Conservation (phyloP, 2,888 invertebrate species). For the Euphydryas editha region DNA sequence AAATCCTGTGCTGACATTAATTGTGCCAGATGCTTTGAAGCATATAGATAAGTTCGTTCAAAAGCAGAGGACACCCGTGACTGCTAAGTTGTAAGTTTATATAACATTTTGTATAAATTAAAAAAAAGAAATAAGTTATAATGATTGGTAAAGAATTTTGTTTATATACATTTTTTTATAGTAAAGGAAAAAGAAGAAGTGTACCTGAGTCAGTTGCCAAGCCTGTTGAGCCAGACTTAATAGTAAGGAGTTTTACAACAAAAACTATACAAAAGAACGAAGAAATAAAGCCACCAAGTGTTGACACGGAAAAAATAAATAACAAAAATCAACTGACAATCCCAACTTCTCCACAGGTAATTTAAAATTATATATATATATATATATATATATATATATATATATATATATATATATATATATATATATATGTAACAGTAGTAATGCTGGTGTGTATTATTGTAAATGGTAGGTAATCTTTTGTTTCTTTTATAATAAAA, state of each 20-base stretch:
- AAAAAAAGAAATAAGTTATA: neutral
- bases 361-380: neutral
- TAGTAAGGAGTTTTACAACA: slow-evolving; percentile 45
- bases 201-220: slow-evolving; percentile 49
- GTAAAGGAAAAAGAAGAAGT: slow-evolving; percentile 72
- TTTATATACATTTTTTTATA: slow-evolving; percentile 43
- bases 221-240: slow-evolving; percentile 38
- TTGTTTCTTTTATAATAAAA: too few species aligned
- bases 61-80: slow-evolving; percentile 57
- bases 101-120: slow-evolving; percentile 9
- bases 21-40: slow-evolving; percentile 66
- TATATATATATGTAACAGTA: too few species aligned
- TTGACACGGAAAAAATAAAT: neutral
- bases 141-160: neutral
- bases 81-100: slow-evolving; percentile 61
- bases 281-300: slow-evolving; percentile 9
- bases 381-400: too few species aligned
- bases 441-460: too few species aligned
- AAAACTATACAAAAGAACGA: slow-evolving; percentile 9
- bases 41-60: slow-evolving; percentile 76
- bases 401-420: too few species aligned
- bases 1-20: slow-evolving; percentile 68
- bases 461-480: too few species aligned
- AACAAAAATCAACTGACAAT: neutral
- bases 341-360: slow-evolving; percentile 1